phyloP scores from a whole-genome alignment of 2,113 vertebrate species.

The Phocoena phocoena region DNA sequence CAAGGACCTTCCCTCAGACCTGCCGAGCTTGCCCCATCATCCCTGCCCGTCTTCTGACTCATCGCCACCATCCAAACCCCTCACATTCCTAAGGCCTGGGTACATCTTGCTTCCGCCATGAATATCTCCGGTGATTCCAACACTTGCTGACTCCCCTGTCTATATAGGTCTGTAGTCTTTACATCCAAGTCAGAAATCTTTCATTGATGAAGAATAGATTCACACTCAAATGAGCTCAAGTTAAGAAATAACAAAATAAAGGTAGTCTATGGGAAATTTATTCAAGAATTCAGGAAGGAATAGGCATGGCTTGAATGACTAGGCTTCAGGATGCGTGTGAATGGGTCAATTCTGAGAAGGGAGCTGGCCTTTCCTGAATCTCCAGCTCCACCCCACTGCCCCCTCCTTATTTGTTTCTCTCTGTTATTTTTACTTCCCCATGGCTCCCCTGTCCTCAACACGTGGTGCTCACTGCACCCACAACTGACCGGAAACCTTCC shows the following conservation, averaged over 20 bases:
- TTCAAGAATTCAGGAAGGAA: not conserved
- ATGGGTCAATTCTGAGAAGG: not conserved
- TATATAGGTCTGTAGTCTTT: not conserved
- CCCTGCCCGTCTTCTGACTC: not conserved
- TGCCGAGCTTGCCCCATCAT: not conserved
- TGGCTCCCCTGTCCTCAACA: not conserved
- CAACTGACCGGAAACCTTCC: not conserved
- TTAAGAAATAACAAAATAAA: conserved; percentile 17
- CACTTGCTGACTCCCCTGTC: not conserved
- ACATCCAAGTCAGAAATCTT: not conserved
- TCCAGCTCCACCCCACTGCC: not conserved
- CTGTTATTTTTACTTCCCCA: not conserved
- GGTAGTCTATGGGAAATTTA: not conserved
- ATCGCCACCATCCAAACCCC: not conserved
- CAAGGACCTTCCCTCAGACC: not conserved
- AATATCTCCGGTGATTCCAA: not conserved
- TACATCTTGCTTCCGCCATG: not conserved
- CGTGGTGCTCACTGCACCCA: not conserved
- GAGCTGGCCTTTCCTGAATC: not conserved
- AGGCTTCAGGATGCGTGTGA: not conserved
- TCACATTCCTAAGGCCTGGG: not conserved
- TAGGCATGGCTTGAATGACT: not conserved
- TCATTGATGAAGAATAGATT: not conserved
- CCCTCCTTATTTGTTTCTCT: not conserved
- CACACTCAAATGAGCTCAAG: not conserved